phyloP scores from a whole-genome alignment of 2,888 invertebrate species.

The Agrochola macilenta region DNA sequence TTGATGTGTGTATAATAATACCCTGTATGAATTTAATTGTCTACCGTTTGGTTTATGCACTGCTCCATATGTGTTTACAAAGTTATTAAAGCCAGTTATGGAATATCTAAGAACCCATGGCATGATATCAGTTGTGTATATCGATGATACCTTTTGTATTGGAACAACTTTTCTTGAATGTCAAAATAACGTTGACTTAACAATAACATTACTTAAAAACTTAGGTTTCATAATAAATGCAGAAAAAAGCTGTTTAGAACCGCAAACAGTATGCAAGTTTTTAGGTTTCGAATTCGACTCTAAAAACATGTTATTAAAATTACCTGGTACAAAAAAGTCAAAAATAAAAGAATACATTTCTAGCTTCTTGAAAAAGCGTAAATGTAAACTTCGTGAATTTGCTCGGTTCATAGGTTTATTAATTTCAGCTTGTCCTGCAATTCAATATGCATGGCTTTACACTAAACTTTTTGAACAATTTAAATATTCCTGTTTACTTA shows the following conservation, averaged over 20 bases:
- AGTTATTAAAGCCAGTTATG: not conserved
- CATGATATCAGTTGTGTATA: not conserved
- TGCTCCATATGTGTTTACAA: not conserved
- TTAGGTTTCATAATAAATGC: not conserved
- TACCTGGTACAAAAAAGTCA: not conserved
- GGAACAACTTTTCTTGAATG: not conserved
- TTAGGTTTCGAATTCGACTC: not conserved
- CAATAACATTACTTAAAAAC: not conserved
- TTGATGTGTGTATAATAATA: no score
- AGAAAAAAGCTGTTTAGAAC: not conserved
- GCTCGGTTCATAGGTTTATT: conserved; percentile 8
- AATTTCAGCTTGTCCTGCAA: not conserved
- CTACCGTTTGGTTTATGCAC: no score
- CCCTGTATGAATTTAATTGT: no score
- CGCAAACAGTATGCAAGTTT: not conserved
- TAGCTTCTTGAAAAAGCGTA: conserved; percentile 1
- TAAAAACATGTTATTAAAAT: not conserved
- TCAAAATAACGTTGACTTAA: not conserved
- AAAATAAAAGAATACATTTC: no score
- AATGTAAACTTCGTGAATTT: conserved; percentile 20
- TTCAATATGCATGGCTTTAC: conserved; percentile 19
- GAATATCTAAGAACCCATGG: not conserved
- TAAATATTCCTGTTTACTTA: conserved; percentile 5
- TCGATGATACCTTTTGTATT: not conserved
- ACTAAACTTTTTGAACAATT: conserved; percentile 6